Conservation (phyloP, 2,797 vertebrate species). For the Sardinella longiceps region DNA sequence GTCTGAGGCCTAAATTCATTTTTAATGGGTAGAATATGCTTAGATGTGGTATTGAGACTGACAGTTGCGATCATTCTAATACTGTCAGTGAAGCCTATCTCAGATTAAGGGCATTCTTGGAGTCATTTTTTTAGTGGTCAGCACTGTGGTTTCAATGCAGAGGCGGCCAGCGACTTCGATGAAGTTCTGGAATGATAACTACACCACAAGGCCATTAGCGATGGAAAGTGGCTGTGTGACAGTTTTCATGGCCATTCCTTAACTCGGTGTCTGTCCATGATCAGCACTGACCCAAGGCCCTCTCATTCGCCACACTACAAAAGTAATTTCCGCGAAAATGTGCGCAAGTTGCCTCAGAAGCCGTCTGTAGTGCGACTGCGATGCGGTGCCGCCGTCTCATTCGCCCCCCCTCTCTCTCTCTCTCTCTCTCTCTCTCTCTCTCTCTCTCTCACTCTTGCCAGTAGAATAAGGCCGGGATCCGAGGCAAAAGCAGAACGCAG, state of each 20-base stretch:
- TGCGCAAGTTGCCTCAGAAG: background rate
- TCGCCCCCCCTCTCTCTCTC: too few relatives aligned
- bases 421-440: too few relatives aligned
- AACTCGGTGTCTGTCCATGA: background rate
- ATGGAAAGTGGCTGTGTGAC: conserved; percentile 2
- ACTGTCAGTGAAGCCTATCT: background rate
- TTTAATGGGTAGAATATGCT: conserved; percentile 7
- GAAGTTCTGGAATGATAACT: background rate
- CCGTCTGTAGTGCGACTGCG: background rate
- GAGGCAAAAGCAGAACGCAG: background rate
- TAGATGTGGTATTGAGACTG: background rate
- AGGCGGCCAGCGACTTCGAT: background rate
- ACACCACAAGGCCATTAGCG: background rate
- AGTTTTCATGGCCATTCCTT: background rate
- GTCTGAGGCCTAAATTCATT: background rate
- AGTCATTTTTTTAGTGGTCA: background rate
- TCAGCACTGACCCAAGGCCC: background rate
- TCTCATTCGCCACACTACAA: background rate
- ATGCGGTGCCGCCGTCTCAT: background rate
- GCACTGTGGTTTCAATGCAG: background rate
- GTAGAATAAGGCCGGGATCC: background rate
- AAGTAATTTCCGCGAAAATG: background rate
- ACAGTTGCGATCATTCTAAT: background rate
- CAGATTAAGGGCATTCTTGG: background rate
- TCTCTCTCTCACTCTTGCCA: background rate